Evolutionary conservation across 1,140 invertebrate genomes (phyloP), one percentile per base, ranked within the genome.

Genomic region (Archegozetes longisetosus): DNA sequence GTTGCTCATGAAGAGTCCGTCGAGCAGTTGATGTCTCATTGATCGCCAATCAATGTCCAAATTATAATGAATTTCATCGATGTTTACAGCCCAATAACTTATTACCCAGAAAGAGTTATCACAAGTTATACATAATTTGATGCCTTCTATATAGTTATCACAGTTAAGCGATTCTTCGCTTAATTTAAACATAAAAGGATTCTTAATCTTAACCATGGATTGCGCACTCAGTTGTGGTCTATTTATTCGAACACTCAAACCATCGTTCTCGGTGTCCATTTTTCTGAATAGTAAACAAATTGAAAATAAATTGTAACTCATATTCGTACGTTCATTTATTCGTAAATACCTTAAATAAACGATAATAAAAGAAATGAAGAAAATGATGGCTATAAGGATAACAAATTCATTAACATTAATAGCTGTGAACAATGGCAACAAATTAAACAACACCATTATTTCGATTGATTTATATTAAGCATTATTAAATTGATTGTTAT

Each of bases 191-290:
- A 58, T 24, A 40, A 58, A 58, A 13, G 57, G 57, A 53, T 58
- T 58, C 32, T 40, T 40, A 6, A 40, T 6, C 6, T 17, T 6
- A 9, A 40, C 32, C 32, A 40, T 40, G 6, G 32, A 40, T 40
- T 40, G 32, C 6, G 32, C 32, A 17, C 17, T 40, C 32, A 40
- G 17, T 40, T 6, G 32, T 40, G 6, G 6, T 17, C 32, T 6
- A 40, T 40, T 40, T 17, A 40, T 6, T 9, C 17, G 32, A 40
- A 40, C 32, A 40, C 20, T 28, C 50, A 52, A 40, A 3, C 53
- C 25, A 73, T 75, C 32, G 32, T 6, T 40, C 6, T 9, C 6
- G 6, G 17, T 17, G 17, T 40, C 17, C 32, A 40, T 40, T 17
- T 40, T 40, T 40, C 32, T 40, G 32, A 9, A 40, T 40, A 40